Percentiles rank a stretch among this genome's conserved stretches.
These are phyloP conservation scores for Steatornis caripensis DNA, from an alignment of 2,113 vertebrate species.

Conservation along the genomic window DNA sequence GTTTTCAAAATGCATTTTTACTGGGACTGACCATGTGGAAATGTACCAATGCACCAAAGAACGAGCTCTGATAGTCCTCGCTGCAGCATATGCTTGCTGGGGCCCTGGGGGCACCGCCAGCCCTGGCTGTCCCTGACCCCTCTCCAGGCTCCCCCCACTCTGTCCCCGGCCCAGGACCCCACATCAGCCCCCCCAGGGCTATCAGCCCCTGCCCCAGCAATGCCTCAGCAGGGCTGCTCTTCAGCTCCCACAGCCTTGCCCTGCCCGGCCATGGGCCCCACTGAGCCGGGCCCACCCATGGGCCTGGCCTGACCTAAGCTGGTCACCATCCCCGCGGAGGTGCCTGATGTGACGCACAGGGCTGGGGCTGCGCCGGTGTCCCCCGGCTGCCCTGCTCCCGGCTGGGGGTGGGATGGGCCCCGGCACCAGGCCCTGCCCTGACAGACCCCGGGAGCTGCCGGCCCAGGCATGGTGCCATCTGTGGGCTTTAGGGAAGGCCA, in stretches of 20 bases:
- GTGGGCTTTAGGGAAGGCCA: neutral
- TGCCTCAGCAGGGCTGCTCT: rapidly evolving
- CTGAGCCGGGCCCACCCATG: neutral
- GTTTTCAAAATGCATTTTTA: neutral
- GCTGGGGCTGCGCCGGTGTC: neutral
- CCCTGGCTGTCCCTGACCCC: neutral
- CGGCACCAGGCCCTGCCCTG: neutral
- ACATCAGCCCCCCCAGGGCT: neutral
- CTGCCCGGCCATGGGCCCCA: neutral
- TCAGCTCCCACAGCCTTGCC: neutral
- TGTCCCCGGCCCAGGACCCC: neutral
- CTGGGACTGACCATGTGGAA: neutral
- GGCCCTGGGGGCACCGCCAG: neutral
- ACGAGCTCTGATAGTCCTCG: neutral
- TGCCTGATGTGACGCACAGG: rapidly evolving
- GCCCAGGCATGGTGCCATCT: neutral
- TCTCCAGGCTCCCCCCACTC: neutral
- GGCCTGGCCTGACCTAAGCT: neutral
- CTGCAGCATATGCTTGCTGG: neutral
- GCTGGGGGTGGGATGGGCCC: neutral
- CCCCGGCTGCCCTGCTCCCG: neutral
- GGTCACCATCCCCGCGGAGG: neutral
- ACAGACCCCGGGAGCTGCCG: neutral
- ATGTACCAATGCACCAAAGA: neutral
- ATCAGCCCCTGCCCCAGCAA: neutral